Evolutionary conservation across 2,113 vertebrate genomes (phyloP).

Genomic region (Strix uralensis): DNA sequence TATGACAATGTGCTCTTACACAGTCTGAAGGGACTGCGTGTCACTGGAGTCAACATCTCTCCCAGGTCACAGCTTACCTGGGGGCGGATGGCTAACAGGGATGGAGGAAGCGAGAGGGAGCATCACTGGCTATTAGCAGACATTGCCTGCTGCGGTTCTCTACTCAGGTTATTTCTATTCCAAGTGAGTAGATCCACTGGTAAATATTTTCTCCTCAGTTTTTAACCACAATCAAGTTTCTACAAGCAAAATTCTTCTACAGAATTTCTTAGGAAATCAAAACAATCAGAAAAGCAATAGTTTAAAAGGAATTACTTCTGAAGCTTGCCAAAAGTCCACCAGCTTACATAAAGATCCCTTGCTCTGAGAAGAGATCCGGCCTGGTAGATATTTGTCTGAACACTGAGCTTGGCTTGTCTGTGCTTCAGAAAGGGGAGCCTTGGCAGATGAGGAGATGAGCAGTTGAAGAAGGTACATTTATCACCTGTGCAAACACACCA

Average conservation of each 20-base stretch:
- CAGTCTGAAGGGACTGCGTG: not conserved
- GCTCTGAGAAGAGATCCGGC: not conserved
- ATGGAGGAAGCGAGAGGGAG: not conserved
- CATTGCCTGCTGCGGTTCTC: not conserved
- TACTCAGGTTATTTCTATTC: not conserved
- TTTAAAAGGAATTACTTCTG: not conserved
- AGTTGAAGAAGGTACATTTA: not conserved
- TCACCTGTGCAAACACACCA: not conserved
- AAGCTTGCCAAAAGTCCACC: not conserved
- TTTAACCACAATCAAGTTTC: not conserved
- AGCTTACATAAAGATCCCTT: not conserved
- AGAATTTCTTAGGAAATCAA: not conserved
- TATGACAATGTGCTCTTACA: not conserved
- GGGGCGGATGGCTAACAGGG: not conserved
- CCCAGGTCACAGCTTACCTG: not conserved
- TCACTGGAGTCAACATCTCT: not conserved
- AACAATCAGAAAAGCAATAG: not conserved
- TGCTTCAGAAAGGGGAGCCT: not conserved
- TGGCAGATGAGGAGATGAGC: not conserved
- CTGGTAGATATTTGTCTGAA: not conserved
- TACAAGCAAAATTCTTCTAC: not conserved
- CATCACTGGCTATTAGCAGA: not conserved
- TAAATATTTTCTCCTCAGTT: not conserved
- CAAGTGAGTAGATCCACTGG: not conserved
- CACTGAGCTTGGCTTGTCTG: not conserved